Conservation (phyloP, 1,140 invertebrate species). For the Meteorus sp. region DNA sequence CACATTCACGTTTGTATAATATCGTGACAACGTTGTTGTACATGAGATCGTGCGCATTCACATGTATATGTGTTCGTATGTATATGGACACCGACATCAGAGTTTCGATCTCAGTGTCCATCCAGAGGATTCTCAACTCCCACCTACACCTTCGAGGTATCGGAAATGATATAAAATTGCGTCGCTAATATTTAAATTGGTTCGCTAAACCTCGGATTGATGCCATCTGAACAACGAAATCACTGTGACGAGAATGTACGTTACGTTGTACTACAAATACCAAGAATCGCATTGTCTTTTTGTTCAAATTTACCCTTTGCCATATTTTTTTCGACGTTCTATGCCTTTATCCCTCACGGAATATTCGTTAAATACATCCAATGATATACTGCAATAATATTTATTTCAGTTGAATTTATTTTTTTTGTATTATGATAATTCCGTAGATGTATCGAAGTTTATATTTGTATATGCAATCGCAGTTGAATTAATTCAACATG, state of each 20-base stretch:
- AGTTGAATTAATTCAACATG: conserved; percentile 17
- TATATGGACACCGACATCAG: neutral
- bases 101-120: conserved; percentile 3
- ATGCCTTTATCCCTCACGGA: too few species aligned
- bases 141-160: conserved; percentile 53
- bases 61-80: neutral
- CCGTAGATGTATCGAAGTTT: too few species aligned
- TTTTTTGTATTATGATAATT: neutral
- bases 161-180: conserved; percentile 62
- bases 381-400: neutral
- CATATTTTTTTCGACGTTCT: too few species aligned
- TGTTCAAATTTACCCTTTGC: neutral
- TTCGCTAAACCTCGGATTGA: conserved; percentile 60
- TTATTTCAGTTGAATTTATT: neutral
- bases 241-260: too few species aligned
- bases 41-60: too few species aligned
- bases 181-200: conserved; percentile 61
- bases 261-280: too few species aligned
- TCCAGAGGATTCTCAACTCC: conserved; percentile 45
- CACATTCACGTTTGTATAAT: neutral
- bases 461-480: conserved; percentile 2
- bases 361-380: neutral
- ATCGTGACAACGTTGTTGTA: too few species aligned
- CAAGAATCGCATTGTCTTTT: neutral
- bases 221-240: conserved; percentile 41